Percentiles rank a stretch among this genome's conserved stretches.
Conservation (phyloP, 2,888 invertebrate species). For the Escarpia spicata region DNA sequence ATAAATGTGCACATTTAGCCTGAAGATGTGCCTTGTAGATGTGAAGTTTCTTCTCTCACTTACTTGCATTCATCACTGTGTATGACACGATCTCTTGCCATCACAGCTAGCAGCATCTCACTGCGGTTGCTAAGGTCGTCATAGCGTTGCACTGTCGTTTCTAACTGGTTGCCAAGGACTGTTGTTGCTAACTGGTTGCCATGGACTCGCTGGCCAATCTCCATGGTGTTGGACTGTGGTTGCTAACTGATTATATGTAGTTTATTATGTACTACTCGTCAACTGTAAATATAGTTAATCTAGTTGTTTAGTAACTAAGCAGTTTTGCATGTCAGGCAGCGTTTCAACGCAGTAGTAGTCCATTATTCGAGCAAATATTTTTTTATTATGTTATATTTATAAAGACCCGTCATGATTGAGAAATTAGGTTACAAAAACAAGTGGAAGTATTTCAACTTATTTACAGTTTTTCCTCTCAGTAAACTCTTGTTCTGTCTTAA, state of each 20-base stretch:
- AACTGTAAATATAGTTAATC: not conserved
- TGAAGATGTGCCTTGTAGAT: not conserved
- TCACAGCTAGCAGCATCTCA: not conserved
- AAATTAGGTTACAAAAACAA: not conserved
- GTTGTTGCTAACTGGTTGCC: constrained; percentile 13
- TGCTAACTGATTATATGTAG: not conserved
- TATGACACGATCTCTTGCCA: not conserved
- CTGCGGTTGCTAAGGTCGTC: not conserved
- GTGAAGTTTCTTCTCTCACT: not conserved
- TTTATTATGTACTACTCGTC: not conserved
- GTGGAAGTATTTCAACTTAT: not conserved
- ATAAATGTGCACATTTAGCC: constrained; percentile 16
- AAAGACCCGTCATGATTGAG: not conserved
- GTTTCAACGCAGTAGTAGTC: not conserved
- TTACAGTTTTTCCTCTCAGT: not conserved
- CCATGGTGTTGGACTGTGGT: not conserved
- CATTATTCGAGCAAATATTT: not conserved
- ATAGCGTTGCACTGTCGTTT: not conserved
- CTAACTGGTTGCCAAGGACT: constrained; percentile 3
- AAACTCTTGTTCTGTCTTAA: not conserved
- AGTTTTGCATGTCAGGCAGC: not conserved
- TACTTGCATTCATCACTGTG: not conserved
- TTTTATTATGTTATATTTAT: not conserved
- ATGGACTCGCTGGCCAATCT: not conserved
- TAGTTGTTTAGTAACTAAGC: not conserved